Evolutionary conservation across 2,888 invertebrate genomes (phyloP).

Genomic region (Meiosimyza decipiens): DNA sequence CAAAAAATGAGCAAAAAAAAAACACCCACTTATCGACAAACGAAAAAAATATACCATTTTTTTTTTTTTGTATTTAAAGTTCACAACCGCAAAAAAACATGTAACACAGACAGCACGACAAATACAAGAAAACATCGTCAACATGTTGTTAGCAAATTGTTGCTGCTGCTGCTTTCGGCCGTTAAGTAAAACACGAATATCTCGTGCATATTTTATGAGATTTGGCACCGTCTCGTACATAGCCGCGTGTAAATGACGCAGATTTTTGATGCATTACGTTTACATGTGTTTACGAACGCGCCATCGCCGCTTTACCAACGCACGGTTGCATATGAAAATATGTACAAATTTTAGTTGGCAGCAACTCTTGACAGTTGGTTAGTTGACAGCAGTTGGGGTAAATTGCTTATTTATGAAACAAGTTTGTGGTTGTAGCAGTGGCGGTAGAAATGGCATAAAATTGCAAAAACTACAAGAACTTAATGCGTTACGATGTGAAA

Average conservation of each 20-base stretch:
- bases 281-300: slow-evolving; percentile 17
- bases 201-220: slow-evolving; percentile 38
- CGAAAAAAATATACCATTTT: not conserved
- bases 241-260: slow-evolving; percentile 24
- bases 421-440: not conserved
- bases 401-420: slow-evolving; percentile 44
- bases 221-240: slow-evolving; percentile 35
- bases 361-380: not conserved
- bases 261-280: slow-evolving; percentile 21
- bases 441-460: not conserved
- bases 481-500: slow-evolving; percentile 43
- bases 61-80: not conserved
- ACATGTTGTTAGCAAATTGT: slow-evolving; percentile 51
- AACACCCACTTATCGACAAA: not conserved
- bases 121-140: slow-evolving; percentile 2
- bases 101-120: slow-evolving; percentile 48
- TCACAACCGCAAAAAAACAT: slow-evolving; percentile 53
- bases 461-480: slow-evolving; percentile 23
- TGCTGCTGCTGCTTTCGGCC: slow-evolving; percentile 47
- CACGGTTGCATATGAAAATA: slow-evolving; percentile 18
- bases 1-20: not conserved
- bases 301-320: not conserved
- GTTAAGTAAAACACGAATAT: slow-evolving; percentile 46
- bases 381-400: slow-evolving; percentile 39
- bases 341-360: slow-evolving; percentile 7